A percentile compares a stretch with the other conserved stretches of the same genome.
These are phyloP conservation scores for Botia almorhae DNA, from an alignment of 2,797 vertebrate species.

Conservation along the genomic window DNA sequence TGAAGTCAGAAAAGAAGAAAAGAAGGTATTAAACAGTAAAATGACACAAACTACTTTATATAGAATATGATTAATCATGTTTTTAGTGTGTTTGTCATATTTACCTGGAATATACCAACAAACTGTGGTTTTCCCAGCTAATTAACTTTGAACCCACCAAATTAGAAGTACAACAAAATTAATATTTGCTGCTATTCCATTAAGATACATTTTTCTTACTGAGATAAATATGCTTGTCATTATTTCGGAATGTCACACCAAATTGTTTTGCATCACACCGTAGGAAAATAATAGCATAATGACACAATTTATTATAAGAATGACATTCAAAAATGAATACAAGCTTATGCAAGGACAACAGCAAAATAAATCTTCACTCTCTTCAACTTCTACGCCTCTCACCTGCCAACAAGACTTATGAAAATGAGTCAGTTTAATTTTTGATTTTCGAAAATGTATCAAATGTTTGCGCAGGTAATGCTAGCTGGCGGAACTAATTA, in stretches of 20 bases:
- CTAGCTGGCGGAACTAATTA: conserved; percentile 59
- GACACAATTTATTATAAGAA: background rate
- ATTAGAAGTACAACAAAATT: background rate
- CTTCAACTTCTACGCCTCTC: conserved; percentile 63
- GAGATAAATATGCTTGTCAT: background rate
- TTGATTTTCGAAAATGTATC: conserved; percentile 67
- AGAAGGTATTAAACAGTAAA: no score
- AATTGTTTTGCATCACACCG: background rate
- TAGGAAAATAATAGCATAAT: background rate
- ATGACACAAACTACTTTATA: no score
- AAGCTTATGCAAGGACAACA: background rate
- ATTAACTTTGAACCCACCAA: background rate
- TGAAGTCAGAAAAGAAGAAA: no score
- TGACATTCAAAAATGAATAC: background rate
- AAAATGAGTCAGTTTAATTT: conserved; percentile 62
- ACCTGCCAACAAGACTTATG: conserved; percentile 67
- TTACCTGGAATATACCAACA: background rate
- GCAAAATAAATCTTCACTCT: conserved; percentile 52
- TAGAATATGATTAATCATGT: no score
- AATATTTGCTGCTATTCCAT: background rate
- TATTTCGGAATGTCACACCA: background rate
- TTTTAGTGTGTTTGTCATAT: background rate
- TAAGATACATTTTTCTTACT: no score
- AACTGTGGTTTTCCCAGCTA: background rate
- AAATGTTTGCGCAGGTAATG: conserved; percentile 67